phyloP scores from a whole-genome alignment of 2,797 vertebrate genomes.

The Aplochiton taeniatus region DNA sequence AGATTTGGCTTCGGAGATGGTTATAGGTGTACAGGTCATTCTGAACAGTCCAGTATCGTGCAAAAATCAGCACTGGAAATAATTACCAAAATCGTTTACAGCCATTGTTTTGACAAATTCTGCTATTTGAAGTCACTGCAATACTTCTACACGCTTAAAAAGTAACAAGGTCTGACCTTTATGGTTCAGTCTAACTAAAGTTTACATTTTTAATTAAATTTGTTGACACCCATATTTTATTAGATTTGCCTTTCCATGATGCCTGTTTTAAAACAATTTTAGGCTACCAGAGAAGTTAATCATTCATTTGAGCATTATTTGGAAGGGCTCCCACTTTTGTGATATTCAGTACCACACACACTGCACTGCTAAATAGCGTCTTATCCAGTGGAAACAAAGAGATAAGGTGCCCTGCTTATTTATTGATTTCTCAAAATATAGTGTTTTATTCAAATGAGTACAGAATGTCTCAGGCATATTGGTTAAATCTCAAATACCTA shows the following conservation, averaged over 20 bases:
- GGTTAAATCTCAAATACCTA: no score
- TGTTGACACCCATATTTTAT: no score
- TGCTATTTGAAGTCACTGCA: no score
- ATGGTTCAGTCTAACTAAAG: background rate
- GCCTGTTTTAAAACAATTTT: background rate
- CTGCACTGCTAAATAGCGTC: background rate
- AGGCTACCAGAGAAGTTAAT: slow-evolving; percentile 27
- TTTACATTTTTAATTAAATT: background rate
- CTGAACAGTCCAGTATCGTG: no score
- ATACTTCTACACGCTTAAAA: slow-evolving; percentile 1
- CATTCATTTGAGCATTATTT: slow-evolving; percentile 39
- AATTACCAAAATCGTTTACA: slow-evolving; percentile 40
- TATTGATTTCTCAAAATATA: background rate
- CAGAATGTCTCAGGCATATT: no score
- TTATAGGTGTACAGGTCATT: no score
- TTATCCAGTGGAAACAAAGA: slow-evolving; percentile 13
- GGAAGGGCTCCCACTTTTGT: slow-evolving; percentile 23
- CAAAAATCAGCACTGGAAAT: slow-evolving; percentile 36
- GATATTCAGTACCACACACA: slow-evolving; percentile 38
- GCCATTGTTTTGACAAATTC: slow-evolving; percentile 29
- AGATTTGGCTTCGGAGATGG: no score
- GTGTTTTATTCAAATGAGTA: no score
- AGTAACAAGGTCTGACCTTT: slow-evolving; percentile 18
- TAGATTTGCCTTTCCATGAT: no score
- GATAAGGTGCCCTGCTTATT: slow-evolving; percentile 17